Evolutionary conservation across 2,888 invertebrate genomes (phyloP), one percentile per base, ranked within the genome.

Genomic region (Hyppa rectilinea): DNA sequence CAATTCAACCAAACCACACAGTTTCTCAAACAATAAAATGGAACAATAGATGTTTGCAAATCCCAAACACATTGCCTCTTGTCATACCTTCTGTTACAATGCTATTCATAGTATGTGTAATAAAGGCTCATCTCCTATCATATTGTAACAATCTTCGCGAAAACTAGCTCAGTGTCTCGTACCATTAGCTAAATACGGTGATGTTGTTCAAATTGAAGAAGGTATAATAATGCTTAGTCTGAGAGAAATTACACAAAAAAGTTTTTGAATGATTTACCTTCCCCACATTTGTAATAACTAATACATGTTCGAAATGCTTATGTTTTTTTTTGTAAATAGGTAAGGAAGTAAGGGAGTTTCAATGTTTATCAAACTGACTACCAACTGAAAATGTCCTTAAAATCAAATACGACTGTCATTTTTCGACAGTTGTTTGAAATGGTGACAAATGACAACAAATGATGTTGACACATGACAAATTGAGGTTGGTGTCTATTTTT

Each of bases 21-120:
- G 34, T 26, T 26, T 43, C 43, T 66, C 43, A 45, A 45, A 26
- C 2, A 14, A 31, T 2, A 66, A 34, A 64, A 66, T 26, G 31
- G 43, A 34, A 67, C 64, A 64, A 45, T 67, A 64, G 34, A 34
- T 45, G 26, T 34, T 67, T 66, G 43, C 67, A 26, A 34, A n/a
- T 34, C 34, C 14, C 67, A 34, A 67, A 64, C 34, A 64, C 34
- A 64, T 43, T 7, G 26, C 23, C 23, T 34, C 10, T 20, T 43
- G 23, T 64, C 14, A 0, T 34, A 9, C 1, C 2, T 20, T 31
- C 23, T 23, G 23, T 26, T 17, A 43, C 31, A 23, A 31, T n/a
- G 20, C 20, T 23, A 9, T 64, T 20, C 34, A 4, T 34, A 23
- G 17, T 7, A 6, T 26, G 26, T 38, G 17, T 38, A 26, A 10